A percentile compares a stretch with the other conserved stretches of the same genome.
Evolutionary conservation across 2,797 vertebrate species (phyloP).

Genomic region (Urophycis tenuis): DNA sequence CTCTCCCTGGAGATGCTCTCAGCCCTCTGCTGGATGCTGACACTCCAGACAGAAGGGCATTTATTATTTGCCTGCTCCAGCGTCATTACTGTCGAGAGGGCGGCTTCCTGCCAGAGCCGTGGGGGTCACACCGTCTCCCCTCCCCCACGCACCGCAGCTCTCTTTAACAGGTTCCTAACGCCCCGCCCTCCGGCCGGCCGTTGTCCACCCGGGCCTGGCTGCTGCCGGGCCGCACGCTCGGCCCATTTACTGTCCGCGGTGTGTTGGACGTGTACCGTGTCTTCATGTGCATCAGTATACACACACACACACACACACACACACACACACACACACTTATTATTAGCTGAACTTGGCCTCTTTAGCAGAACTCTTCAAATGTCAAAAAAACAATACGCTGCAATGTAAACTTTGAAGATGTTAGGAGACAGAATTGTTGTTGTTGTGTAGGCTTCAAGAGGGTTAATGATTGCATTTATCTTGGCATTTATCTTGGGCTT

Average conservation of each 20-base stretch:
- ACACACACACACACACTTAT: no score
- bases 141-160: slow-evolving; percentile 16
- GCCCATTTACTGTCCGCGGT: slow-evolving; percentile 29
- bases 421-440: slow-evolving; percentile 18
- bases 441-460: not conserved
- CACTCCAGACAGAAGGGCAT: slow-evolving; percentile 34
- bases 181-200: slow-evolving; percentile 21
- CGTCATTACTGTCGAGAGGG: slow-evolving; percentile 32
- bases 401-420: slow-evolving; percentile 14
- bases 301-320: slow-evolving; percentile 13
- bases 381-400: slow-evolving; percentile 28
- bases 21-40: slow-evolving; percentile 18
- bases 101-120: slow-evolving; percentile 30
- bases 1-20: slow-evolving; percentile 18
- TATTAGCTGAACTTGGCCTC: slow-evolving; percentile 18
- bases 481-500: no score
- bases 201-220: slow-evolving; percentile 1
- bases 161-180: slow-evolving; percentile 35
- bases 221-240: slow-evolving; percentile 19
- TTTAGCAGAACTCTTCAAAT: no score
- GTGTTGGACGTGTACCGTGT: slow-evolving; percentile 21
- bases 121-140: slow-evolving; percentile 25
- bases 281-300: slow-evolving; percentile 3
- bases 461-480: not conserved
- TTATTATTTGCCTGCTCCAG: slow-evolving; percentile 6